Conservation (phyloP, 2,797 vertebrate genomes). For the Rhinichthys osculus region DNA sequence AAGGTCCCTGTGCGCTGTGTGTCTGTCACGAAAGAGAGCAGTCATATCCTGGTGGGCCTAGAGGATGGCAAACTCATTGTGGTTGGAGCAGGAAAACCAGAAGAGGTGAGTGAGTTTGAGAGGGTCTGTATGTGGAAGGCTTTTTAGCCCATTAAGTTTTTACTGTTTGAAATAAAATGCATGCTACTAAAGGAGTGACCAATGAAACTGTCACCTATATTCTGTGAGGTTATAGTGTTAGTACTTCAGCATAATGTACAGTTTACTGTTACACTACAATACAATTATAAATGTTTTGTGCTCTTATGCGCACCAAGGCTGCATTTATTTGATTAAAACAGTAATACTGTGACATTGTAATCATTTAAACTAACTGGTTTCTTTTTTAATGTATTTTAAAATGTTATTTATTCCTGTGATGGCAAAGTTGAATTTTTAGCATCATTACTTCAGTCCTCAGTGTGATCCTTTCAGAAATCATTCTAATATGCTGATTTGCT, state of each 20-base stretch:
- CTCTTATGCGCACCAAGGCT: not conserved
- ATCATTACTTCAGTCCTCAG: too few species aligned
- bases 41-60: slow-evolving; percentile 93
- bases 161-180: slow-evolving; percentile 49
- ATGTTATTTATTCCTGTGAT: too few species aligned
- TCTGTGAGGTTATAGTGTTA: not conserved
- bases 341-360: too few species aligned
- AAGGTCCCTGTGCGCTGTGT: slow-evolving; percentile 90
- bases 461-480: too few species aligned
- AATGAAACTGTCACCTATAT: not conserved
- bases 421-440: too few species aligned
- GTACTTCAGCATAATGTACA: not conserved
- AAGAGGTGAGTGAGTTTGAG: slow-evolving; percentile 83
- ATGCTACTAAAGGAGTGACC: not conserved
- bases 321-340: too few species aligned
- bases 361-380: too few species aligned
- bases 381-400: too few species aligned
- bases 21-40: slow-evolving; percentile 92
- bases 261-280: too few species aligned
- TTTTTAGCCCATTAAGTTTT: slow-evolving; percentile 1
- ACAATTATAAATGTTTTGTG: not conserved
- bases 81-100: slow-evolving; percentile 92
- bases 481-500: too few species aligned
- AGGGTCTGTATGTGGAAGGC: not conserved
- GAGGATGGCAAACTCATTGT: slow-evolving; percentile 96